These are phyloP conservation scores for Drosophila leonis DNA, from an alignment of 2,888 invertebrate genomes.

Conservation along the genomic window DNA sequence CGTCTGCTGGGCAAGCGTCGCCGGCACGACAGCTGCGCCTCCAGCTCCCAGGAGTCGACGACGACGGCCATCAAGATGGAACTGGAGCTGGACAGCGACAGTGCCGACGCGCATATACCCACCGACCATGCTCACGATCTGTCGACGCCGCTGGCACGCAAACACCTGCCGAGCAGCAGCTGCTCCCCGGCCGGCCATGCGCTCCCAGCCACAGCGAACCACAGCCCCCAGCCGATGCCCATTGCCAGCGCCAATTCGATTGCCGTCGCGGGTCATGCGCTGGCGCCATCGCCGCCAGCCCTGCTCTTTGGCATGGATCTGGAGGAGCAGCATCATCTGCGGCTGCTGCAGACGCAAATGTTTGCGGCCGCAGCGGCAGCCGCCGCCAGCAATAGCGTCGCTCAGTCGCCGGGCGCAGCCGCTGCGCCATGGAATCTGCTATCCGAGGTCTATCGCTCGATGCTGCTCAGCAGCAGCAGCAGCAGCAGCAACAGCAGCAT, in stretches of 20 bases:
- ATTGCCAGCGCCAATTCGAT: neutral
- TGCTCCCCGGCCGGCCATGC: neutral
- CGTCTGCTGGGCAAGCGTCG: slow-evolving; percentile 80
- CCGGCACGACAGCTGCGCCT: slow-evolving; percentile 58
- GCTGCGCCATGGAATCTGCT: slow-evolving; percentile 81
- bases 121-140: slow-evolving; percentile 34
- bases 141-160: slow-evolving; percentile 33
- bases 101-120: slow-evolving; percentile 13
- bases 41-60: slow-evolving; percentile 37
- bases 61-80: slow-evolving; percentile 63
- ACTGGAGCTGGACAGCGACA: slow-evolving; percentile 58
- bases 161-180: slow-evolving; percentile 27
- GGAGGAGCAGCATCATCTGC: slow-evolving; percentile 78
- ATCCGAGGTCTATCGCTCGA: slow-evolving; percentile 85
- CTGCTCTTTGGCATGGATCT: slow-evolving; percentile 61
- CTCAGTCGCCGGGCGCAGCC: slow-evolving; percentile 15
- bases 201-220: slow-evolving; percentile 3
- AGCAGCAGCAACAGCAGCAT: neutral
- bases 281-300: slow-evolving; percentile 33
- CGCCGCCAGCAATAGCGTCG: slow-evolving; percentile 61
- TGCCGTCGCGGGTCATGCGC: neutral
- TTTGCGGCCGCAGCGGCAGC: slow-evolving; percentile 82
- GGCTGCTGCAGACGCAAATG: slow-evolving; percentile 82
- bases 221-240: slow-evolving; percentile 13
- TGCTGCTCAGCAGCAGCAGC: slow-evolving; percentile 75